Conservation (phyloP, 2,113 vertebrate genomes). For the Burhinus bistriatus region DNA sequence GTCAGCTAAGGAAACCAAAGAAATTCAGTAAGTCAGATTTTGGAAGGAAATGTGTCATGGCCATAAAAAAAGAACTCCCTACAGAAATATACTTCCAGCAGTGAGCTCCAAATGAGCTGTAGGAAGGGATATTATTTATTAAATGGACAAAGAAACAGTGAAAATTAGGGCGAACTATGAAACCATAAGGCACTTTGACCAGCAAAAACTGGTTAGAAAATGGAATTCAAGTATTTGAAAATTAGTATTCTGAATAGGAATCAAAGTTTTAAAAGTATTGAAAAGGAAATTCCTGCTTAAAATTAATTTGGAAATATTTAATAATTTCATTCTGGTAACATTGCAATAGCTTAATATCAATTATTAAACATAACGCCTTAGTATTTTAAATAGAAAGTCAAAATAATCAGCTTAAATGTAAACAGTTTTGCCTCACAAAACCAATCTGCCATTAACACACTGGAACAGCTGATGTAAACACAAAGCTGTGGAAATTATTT, state of each 20-base stretch:
- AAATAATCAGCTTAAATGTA: not conserved
- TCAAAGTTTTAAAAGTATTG: not conserved
- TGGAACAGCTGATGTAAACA: not conserved
- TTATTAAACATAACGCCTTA: not conserved
- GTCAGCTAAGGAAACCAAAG: conserved; percentile 44
- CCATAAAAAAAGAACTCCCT: conserved; percentile 13
- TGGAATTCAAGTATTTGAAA: not conserved
- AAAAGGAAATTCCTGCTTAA: not conserved
- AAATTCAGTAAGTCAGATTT: conserved; percentile 17
- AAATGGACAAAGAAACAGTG: not conserved
- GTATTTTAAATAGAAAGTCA: not conserved
- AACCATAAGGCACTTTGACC: not conserved
- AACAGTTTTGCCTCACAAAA: not conserved
- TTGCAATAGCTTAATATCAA: not conserved
- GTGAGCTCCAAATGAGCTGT: not conserved
- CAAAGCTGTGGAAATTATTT: not conserved
- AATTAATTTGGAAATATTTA: not conserved
- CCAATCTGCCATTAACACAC: not conserved
- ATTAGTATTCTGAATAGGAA: not conserved
- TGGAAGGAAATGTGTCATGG: conserved; percentile 21
- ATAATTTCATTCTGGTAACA: not conserved
- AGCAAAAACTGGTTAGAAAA: not conserved
- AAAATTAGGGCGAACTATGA: not conserved
- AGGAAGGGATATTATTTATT: not conserved
- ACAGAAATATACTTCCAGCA: not conserved